Evolutionary conservation across 1,140 invertebrate species (phyloP), one percentile per base, ranked within the genome.

Genomic region (Diorhabda elongata): DNA sequence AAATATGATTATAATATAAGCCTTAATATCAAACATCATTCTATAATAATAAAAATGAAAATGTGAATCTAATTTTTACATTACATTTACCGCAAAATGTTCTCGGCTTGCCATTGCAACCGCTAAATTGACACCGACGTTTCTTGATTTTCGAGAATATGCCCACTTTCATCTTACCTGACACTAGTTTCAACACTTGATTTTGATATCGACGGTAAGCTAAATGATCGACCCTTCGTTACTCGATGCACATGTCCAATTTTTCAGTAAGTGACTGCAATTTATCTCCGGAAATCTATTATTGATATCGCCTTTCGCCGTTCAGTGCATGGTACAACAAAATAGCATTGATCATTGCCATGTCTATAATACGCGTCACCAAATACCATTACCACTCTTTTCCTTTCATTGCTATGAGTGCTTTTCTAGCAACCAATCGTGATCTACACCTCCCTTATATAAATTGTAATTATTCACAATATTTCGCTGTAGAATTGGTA

Each of bases 361-460:
- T 70, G 57, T 70, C 64, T 41, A 70, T 67, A 7, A 60, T 68
- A 45, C 64, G 42, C 8, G 64, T 70, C 42, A 70, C 60, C 11
- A 61, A 42, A 56, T 56, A 61, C 67, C 70, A 71, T 42, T 70
- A 70, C 68, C 71, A 72, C 42, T 72, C 67, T 60, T 72, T 72
- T 26, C 64, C 68, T 63, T 64, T 69, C 44, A 69, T 58, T 42
- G 58, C 43, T 42, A 72, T 70, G 52, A 58, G 64, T 72, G 58
- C 60, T 72, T 72, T 62, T 61, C 67, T n/a, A 72, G 45, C 7
- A 72, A 47, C 71, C 71, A 72, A 41, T 72, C 68, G 42, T 72
- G 67, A 41, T 66, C 68, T n/a, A 72, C 60, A 44, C 64, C 67
- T 7, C 63, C 68, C 68, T 70, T 62, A 45, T 62, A 45, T 45